Evolutionary conservation across 1,140 invertebrate species (phyloP).

Genomic region (Pogonomyrmex barbatus): DNA sequence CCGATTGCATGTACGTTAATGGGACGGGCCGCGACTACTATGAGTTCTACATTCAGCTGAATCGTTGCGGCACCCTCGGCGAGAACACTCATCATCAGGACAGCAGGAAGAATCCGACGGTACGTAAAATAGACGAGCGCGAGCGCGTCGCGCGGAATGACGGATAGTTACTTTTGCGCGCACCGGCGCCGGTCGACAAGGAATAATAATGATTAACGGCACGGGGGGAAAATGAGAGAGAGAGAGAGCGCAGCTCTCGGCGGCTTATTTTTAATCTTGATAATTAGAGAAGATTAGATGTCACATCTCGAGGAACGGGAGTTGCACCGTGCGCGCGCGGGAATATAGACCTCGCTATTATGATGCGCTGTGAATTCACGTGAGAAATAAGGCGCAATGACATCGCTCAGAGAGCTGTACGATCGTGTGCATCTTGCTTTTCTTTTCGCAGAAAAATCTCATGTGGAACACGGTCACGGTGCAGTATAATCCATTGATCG

Average conservation of each 20-base stretch:
- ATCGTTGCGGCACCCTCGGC: constrained; percentile 95
- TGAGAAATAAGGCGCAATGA: constrained; percentile 20
- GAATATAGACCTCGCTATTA: constrained; percentile 31
- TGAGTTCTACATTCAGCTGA: constrained; percentile 96
- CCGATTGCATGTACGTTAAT: constrained; percentile 97
- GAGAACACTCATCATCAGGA: constrained; percentile 95
- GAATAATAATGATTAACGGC: constrained; percentile 66
- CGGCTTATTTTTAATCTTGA: constrained; percentile 32
- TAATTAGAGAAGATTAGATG: constrained; percentile 51
- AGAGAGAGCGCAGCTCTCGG: background rate
- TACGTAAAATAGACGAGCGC: constrained; percentile 84
- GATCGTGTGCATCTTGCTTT: constrained; percentile 68
- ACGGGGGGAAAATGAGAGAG: background rate
- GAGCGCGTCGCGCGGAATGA: constrained; percentile 2
- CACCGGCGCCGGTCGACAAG: constrained; percentile 33
- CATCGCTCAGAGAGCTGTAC: background rate
- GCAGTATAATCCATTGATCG: constrained; percentile 97
- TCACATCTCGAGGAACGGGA: background rate
- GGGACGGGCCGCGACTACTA: constrained; percentile 96
- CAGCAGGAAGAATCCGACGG: constrained; percentile 93
- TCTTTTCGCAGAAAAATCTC: constrained; percentile 91
- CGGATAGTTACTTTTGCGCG: constrained; percentile 44
- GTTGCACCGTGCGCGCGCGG: background rate
- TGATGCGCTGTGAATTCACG: background rate
- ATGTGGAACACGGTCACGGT: constrained; percentile 99